Percentiles rank a stretch among this genome's conserved stretches.
These are phyloP conservation scores for Arvicanthis niloticus DNA, from an alignment of 2,113 vertebrate species.

Conservation along the genomic window DNA sequence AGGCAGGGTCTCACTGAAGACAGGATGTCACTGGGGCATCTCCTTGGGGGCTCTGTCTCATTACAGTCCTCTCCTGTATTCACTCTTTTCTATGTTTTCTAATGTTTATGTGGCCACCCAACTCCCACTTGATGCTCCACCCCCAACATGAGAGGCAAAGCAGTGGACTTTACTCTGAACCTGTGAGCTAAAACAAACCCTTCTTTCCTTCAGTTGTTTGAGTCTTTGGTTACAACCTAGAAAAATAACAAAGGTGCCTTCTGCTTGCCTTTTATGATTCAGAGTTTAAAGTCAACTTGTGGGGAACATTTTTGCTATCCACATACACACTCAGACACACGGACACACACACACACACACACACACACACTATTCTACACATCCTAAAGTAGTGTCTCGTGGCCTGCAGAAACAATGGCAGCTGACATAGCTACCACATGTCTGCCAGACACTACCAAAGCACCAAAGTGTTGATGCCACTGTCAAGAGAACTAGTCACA, in stretches of 20 bases:
- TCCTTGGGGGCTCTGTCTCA: no score
- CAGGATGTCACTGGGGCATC: not conserved
- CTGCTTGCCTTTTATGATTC: not conserved
- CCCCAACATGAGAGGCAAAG: not conserved
- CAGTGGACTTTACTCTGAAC: not conserved
- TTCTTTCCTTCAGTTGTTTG: not conserved
- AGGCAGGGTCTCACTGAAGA: not conserved
- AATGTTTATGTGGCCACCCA: not conserved
- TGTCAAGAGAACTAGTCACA: not conserved
- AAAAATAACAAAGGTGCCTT: not conserved
- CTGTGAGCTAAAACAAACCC: not conserved
- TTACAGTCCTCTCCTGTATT: not conserved
- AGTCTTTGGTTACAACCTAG: not conserved
- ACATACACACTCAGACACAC: not conserved
- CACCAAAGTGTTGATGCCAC: not conserved
- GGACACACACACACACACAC: not conserved
- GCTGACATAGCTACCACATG: not conserved
- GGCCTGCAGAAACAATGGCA: not conserved
- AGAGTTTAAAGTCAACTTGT: not conserved
- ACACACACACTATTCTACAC: not conserved
- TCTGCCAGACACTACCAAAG: not conserved
- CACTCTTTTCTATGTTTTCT: not conserved
- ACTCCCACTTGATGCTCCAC: not conserved
- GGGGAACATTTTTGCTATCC: not conserved
- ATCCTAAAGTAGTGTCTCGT: not conserved